Evolutionary conservation across 1,140 invertebrate species (phyloP).

Genomic region (Drosophila obscura): DNA sequence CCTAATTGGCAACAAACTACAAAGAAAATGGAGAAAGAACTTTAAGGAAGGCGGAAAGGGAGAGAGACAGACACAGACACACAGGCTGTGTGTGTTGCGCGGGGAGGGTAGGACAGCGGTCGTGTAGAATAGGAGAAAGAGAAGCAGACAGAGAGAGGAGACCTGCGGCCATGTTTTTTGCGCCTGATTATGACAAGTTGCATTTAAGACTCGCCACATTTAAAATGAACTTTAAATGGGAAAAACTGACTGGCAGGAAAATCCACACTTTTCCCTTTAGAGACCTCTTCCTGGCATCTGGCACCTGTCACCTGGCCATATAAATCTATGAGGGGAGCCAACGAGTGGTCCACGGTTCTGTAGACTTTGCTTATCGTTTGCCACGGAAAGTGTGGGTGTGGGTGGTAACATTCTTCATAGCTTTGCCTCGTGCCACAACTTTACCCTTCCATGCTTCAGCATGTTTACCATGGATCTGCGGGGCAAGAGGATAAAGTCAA

Average conservation of each 20-base stretch:
- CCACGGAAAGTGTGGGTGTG: no score
- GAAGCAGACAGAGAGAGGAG: background rate
- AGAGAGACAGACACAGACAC: background rate
- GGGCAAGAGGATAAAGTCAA: constrained; percentile 76
- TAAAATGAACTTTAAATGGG: constrained; percentile 59
- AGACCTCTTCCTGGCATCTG: no score
- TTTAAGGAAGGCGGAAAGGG: constrained; percentile 28
- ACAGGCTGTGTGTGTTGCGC: background rate
- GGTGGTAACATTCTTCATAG: background rate
- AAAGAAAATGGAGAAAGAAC: constrained; percentile 46
- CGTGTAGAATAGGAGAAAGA: no score
- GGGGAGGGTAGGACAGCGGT: background rate
- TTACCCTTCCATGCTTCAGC: background rate
- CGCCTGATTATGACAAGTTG: constrained; percentile 35
- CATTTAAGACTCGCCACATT: constrained; percentile 59
- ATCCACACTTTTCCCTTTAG: constrained; percentile 1
- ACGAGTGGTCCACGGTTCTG: constrained; percentile 34
- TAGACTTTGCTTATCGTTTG: constrained; percentile 68
- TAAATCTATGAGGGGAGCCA: constrained; percentile 27
- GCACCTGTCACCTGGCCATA: constrained; percentile 10
- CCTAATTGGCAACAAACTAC: constrained; percentile 62
- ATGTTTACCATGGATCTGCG: constrained; percentile 59
- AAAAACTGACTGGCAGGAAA: constrained; percentile 18
- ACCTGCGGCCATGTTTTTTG: constrained; percentile 30
- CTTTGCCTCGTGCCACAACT: constrained; percentile 6